phyloP scores from a whole-genome alignment of 2,113 vertebrate species.

The Campylorhamphus procurvoides region DNA sequence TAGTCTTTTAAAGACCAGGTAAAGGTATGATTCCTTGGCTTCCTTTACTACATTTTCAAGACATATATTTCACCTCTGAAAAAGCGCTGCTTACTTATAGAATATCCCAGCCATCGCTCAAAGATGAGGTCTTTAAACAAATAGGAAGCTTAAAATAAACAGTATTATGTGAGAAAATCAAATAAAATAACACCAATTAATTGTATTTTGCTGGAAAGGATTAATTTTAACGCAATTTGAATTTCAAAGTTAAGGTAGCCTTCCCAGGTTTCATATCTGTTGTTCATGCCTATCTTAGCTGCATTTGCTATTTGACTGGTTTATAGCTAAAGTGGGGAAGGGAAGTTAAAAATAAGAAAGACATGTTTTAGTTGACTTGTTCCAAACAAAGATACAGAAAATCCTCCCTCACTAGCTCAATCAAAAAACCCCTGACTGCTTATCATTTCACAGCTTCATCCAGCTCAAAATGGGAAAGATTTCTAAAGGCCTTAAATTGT shows the following conservation, averaged over 20 bases:
- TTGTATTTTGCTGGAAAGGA: neutral
- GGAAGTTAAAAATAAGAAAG: neutral
- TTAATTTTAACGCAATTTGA: neutral
- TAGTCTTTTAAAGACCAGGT: constrained; percentile 48
- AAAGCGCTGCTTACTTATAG: neutral
- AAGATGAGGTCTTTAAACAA: constrained; percentile 4
- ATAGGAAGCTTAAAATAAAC: constrained; percentile 17
- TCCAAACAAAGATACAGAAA: neutral
- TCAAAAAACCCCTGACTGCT: neutral
- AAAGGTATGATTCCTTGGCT: constrained; percentile 26
- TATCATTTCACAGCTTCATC: neutral
- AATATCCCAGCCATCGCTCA: constrained; percentile 16
- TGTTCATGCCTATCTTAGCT: neutral
- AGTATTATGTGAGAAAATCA: neutral
- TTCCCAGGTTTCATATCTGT: neutral
- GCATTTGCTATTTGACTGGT: neutral
- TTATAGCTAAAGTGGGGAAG: neutral
- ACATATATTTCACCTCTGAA: neutral
- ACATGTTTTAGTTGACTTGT: neutral
- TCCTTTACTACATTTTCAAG: neutral
- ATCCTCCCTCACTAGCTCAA: neutral
- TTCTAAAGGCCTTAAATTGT: neutral
- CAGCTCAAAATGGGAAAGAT: neutral
- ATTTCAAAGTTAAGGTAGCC: neutral
- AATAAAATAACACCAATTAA: constrained; percentile 5